Conservation (phyloP, 2,888 invertebrate species). For the Gasteruption jaculator region DNA sequence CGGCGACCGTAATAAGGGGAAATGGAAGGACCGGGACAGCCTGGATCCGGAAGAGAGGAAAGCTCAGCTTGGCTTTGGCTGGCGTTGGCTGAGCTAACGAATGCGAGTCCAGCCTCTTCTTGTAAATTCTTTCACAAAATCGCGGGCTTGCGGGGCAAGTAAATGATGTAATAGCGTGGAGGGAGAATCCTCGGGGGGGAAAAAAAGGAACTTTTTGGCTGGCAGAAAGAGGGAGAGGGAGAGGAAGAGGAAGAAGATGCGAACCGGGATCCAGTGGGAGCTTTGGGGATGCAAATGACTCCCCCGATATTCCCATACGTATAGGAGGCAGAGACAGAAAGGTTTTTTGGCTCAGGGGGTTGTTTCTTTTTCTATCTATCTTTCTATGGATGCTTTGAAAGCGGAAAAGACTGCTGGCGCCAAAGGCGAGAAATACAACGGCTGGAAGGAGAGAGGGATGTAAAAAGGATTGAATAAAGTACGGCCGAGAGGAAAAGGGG, state of each 20-base stretch:
- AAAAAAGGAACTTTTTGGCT: conserved; percentile 12
- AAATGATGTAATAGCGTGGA: too few species aligned
- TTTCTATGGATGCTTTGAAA: conserved; percentile 11
- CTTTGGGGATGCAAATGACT: conserved; percentile 11
- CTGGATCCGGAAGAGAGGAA: too few species aligned
- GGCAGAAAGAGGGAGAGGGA: conserved; percentile 14
- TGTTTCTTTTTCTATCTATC: conserved; percentile 5
- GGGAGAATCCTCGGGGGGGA: conserved; percentile 16
- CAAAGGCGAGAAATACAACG: conserved; percentile 11
- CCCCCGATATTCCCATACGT: conserved; percentile 16
- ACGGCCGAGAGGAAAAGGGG: conserved; percentile 15
- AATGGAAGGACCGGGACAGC: too few species aligned
- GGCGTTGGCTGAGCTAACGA: too few species aligned
- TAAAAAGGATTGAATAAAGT: conserved; percentile 11
- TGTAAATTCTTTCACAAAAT: too few species aligned
- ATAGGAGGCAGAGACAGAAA: not conserved
- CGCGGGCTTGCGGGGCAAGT: too few species aligned
- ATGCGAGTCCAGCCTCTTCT: too few species aligned
- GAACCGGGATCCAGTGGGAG: too few species aligned
- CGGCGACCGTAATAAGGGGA: too few species aligned
- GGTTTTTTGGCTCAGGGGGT: conserved; percentile 15
- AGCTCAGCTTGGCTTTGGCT: too few species aligned
- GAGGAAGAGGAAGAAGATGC: conserved; percentile 1
- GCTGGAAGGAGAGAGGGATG: not conserved
- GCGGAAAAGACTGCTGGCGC: conserved; percentile 3